Conservation (phyloP, 2,113 vertebrate genomes). For the Azemiops feae region DNA sequence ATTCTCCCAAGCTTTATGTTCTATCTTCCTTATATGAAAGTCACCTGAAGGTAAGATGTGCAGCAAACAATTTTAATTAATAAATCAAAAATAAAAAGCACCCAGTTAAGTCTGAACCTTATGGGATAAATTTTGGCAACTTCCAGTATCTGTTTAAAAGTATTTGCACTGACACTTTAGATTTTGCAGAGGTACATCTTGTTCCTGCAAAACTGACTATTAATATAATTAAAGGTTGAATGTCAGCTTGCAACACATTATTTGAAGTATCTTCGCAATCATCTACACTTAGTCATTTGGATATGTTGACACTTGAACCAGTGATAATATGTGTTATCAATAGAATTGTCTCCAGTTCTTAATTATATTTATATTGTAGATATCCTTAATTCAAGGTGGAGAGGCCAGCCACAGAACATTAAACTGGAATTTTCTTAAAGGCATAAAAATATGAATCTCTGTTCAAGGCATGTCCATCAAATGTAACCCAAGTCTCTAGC, state of each 20-base stretch:
- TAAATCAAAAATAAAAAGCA: neutral
- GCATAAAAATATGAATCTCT: neutral
- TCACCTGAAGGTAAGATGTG: neutral
- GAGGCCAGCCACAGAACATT: neutral
- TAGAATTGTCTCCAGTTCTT: neutral
- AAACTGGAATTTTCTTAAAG: neutral
- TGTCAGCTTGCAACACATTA: neutral
- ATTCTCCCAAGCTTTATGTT: neutral
- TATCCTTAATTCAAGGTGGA: neutral
- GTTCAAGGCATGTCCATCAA: neutral
- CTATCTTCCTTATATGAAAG: neutral
- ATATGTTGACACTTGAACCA: neutral
- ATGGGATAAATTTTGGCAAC: neutral
- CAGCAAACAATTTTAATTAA: neutral
- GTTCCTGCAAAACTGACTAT: neutral
- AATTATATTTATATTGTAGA: neutral
- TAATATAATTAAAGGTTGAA: neutral
- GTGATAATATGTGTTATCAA: neutral
- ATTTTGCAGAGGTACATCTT: neutral
- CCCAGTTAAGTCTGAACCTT: neutral
- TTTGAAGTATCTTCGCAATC: neutral
- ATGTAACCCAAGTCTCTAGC: neutral
- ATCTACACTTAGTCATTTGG: neutral
- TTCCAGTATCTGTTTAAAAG: neutral
- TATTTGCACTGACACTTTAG: neutral